phyloP scores from a whole-genome alignment of 2,797 vertebrate genomes.

The Oreonectes daqikongensis region DNA sequence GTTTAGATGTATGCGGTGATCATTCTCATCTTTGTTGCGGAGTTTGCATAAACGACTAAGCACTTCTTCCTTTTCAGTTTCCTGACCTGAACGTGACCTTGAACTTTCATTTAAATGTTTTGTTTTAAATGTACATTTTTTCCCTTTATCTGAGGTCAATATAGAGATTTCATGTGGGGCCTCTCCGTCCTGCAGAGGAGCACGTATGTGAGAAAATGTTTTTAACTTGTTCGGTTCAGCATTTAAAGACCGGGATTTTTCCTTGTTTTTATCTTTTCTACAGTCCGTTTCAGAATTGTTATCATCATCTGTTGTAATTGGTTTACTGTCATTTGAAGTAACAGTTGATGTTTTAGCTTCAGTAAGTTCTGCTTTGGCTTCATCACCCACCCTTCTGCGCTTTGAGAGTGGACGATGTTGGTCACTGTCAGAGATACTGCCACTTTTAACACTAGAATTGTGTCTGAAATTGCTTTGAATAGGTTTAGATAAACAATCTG shows the following conservation, averaged over 20 bases:
- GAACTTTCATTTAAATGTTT: constrained; percentile 30
- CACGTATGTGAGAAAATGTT: not conserved
- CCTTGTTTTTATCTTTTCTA: not conserved
- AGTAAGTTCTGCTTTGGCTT: not conserved
- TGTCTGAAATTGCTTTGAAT: not conserved
- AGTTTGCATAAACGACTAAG: not conserved
- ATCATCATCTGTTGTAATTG: not conserved
- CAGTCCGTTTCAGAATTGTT: not conserved
- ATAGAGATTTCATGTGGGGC: not conserved
- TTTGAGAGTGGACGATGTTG: constrained; percentile 62
- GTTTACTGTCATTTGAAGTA: not conserved
- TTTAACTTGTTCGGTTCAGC: not conserved
- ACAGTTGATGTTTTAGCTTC: not conserved
- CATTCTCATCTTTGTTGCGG: not conserved
- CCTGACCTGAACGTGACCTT: too few species aligned
- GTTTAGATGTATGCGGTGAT: constrained; percentile 16
- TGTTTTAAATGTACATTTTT: constrained; percentile 30
- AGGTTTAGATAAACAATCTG: constrained; percentile 13
- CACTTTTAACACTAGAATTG: constrained; percentile 17
- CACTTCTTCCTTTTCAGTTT: constrained; percentile 3
- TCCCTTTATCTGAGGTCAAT: not conserved
- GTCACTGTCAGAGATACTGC: not conserved
- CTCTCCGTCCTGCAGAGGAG: not conserved
- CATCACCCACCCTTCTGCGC: constrained; percentile 63
- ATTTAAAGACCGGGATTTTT: not conserved